These are phyloP conservation scores for Etia nguti DNA, from an alignment of 2,113 vertebrate species.

Conservation along the genomic window DNA sequence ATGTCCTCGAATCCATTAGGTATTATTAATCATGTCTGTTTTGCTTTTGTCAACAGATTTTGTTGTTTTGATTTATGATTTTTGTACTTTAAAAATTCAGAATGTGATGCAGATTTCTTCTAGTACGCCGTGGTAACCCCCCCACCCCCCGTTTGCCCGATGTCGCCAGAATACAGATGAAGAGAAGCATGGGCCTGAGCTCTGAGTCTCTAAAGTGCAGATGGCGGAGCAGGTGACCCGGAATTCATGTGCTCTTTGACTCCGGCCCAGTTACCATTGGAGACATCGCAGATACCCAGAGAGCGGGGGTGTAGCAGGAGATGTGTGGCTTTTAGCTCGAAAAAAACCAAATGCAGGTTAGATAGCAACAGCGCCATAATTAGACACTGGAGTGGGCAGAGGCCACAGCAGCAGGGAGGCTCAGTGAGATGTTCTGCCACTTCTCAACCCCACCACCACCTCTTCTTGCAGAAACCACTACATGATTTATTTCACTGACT, in stretches of 20 bases:
- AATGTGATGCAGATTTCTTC: neutral
- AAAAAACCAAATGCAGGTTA: conserved; percentile 6
- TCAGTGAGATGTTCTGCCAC: neutral
- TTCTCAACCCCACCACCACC: neutral
- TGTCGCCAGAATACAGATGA: neutral
- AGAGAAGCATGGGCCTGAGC: neutral
- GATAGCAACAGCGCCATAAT: conserved; percentile 37
- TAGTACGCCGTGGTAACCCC: neutral
- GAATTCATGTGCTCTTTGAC: conserved; percentile 28
- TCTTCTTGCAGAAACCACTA: neutral
- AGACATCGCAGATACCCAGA: neutral
- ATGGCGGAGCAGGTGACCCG: neutral
- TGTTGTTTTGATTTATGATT: neutral
- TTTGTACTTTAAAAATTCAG: neutral
- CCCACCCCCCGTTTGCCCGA: neutral
- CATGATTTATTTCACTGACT: neutral
- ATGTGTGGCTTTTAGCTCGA: neutral
- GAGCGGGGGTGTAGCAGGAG: neutral
- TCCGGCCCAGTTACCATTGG: conserved; percentile 23
- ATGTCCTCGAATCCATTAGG: neutral
- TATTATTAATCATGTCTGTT: neutral
- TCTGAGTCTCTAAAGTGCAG: neutral
- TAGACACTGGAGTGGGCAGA: conserved; percentile 38
- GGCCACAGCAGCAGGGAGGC: neutral
- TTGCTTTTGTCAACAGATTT: neutral